Conservation (phyloP, 2,113 vertebrate species). For the Bettongia penicillata region DNA sequence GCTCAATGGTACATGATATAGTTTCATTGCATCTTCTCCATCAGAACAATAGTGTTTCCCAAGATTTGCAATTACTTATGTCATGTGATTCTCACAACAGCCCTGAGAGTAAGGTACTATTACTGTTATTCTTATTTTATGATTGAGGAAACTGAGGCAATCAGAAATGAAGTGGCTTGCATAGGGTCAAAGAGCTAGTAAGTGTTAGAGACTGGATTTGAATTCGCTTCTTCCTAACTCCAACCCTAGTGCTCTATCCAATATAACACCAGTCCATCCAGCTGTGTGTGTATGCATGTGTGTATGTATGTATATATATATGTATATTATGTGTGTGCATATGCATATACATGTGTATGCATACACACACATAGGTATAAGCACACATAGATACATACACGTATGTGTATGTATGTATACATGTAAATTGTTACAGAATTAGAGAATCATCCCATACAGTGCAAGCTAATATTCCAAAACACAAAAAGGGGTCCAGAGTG, state of each 20-base stretch:
- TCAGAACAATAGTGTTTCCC: background rate
- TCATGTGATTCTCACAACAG: background rate
- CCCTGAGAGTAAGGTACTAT: background rate
- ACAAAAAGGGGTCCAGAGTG: too few relatives aligned
- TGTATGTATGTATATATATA: too few relatives aligned
- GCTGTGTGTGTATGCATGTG: too few relatives aligned
- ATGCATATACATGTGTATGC: too few relatives aligned
- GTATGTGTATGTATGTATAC: too few relatives aligned
- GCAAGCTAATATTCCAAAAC: too few relatives aligned
- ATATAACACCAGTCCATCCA: too few relatives aligned
- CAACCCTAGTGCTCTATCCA: background rate
- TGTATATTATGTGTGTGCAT: too few relatives aligned
- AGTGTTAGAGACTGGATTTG: background rate
- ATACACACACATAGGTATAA: too few relatives aligned
- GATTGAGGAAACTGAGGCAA: background rate
- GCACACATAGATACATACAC: too few relatives aligned
- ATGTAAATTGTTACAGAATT: too few relatives aligned
- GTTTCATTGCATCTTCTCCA: background rate
- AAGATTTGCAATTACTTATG: background rate
- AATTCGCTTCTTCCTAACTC: background rate
- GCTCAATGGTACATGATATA: background rate
- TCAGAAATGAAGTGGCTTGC: background rate
- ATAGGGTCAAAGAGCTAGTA: background rate
- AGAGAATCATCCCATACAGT: too few relatives aligned
- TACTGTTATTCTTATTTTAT: background rate